phyloP scores from a whole-genome alignment of 2,888 invertebrate species.

The Phorcus lineatus region DNA sequence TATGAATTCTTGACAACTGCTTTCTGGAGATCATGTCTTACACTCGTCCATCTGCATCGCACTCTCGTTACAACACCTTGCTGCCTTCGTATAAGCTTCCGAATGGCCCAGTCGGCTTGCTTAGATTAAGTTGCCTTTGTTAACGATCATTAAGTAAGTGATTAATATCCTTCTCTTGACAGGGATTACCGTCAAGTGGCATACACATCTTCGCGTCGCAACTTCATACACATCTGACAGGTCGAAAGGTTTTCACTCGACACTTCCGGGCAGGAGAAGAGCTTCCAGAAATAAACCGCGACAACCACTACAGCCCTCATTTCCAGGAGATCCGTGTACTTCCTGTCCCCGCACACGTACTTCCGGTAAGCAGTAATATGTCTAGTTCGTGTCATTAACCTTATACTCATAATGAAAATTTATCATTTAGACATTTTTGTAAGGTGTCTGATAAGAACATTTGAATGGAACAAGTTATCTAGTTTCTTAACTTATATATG shows the following conservation, averaged over 20 bases:
- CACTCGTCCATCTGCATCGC: no score
- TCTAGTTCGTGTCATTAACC: neutral
- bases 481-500: no score
- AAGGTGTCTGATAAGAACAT: no score
- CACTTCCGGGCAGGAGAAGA: constrained; percentile 90
- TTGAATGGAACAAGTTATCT: no score
- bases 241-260: constrained; percentile 86
- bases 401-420: neutral
- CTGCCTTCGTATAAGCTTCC: no score
- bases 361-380: constrained; percentile 74
- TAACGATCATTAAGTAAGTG: no score
- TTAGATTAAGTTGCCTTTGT: no score
- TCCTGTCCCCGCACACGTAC: constrained; percentile 85
- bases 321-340: constrained; percentile 96
- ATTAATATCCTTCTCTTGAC: neutral
- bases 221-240: constrained; percentile 96
- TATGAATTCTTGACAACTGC: no score
- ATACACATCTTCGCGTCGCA: constrained; percentile 96
- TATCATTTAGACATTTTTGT: neutral
- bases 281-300: constrained; percentile 87
- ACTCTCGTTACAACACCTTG: no score
- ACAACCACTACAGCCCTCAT: constrained; percentile 97
- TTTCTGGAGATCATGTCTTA: no score
- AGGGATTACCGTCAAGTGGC: constrained; percentile 83
- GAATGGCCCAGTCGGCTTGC: no score